These are phyloP conservation scores for Folsomia manolachei DNA, from an alignment of 2,888 invertebrate species.

Conservation along the genomic window DNA sequence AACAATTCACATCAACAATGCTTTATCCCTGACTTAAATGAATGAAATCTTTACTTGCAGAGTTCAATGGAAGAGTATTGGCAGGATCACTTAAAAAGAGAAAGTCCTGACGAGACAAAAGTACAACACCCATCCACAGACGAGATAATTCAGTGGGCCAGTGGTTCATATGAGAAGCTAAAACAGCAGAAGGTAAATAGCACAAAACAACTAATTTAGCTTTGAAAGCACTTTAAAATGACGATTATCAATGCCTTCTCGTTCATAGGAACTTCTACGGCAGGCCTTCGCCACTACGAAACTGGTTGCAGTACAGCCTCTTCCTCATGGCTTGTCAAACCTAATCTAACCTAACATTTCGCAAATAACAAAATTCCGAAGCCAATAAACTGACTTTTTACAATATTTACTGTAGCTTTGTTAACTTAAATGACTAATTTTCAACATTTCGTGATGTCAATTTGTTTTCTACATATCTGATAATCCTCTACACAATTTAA, in stretches of 20 bases:
- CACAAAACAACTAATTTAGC: no score
- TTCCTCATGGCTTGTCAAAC: no score
- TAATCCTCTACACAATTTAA: no score
- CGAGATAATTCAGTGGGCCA: slow-evolving; percentile 49
- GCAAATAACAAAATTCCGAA: no score
- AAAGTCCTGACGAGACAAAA: slow-evolving; percentile 29
- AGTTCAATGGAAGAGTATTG: slow-evolving; percentile 45
- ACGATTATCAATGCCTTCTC: no score
- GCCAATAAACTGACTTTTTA: no score
- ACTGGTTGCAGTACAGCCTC: no score
- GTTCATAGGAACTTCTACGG: neutral
- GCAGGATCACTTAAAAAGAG: slow-evolving; percentile 35
- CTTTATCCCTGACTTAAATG: no score
- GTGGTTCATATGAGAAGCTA: slow-evolving; percentile 34
- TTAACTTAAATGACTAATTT: neutral
- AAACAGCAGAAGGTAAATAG: slow-evolving; percentile 5
- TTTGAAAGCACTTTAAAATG: no score
- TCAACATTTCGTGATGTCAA: neutral
- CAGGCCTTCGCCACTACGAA: neutral
- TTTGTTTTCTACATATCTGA: neutral
- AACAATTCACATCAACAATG: neutral
- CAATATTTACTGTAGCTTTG: neutral
- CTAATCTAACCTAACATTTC: neutral
- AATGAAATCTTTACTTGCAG: slow-evolving; percentile 28
- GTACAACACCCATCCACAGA: slow-evolving; percentile 45